Conservation (phyloP, 2,888 invertebrate genomes). For the Drosophila bunnanda region DNA sequence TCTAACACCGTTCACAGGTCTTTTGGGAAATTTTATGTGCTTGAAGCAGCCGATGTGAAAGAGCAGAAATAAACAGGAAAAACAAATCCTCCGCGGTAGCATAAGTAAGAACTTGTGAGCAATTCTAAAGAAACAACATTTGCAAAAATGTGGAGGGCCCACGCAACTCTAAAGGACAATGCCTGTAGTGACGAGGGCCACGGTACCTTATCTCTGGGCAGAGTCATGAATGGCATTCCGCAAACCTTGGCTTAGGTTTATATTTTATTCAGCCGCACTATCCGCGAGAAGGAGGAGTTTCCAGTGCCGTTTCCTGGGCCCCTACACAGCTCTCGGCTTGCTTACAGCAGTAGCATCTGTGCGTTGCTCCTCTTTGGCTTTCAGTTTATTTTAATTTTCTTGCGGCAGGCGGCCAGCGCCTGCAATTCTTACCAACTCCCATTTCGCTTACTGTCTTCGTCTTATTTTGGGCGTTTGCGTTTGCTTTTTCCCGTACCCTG, state of each 20-base stretch:
- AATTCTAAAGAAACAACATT: slow-evolving; percentile 63
- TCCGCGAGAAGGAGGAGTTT: slow-evolving; percentile 45
- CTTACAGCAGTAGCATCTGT: slow-evolving; percentile 60
- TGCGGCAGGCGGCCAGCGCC: slow-evolving; percentile 18
- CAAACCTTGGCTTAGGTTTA: slow-evolving; percentile 75
- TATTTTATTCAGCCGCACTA: slow-evolving; percentile 73
- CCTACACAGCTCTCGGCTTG: slow-evolving; percentile 22
- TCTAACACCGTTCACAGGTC: not conserved
- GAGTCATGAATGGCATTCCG: slow-evolving; percentile 71
- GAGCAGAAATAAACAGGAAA: slow-evolving; percentile 1
- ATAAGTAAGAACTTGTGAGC: slow-evolving; percentile 60
- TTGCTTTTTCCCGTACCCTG: slow-evolving; percentile 58
- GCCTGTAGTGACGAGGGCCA: slow-evolving; percentile 28
- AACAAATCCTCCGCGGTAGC: not conserved
- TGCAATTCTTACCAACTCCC: slow-evolving; percentile 18
- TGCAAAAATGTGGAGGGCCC: slow-evolving; percentile 30
- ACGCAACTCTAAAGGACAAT: slow-evolving; percentile 20
- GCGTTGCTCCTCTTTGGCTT: slow-evolving; percentile 42
- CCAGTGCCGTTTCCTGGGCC: slow-evolving; percentile 34
- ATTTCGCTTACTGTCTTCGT: slow-evolving; percentile 17
- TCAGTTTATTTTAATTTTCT: slow-evolving; percentile 68
- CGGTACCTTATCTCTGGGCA: slow-evolving; percentile 57
- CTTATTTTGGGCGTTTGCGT: slow-evolving; percentile 11
- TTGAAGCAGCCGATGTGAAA: not conserved
- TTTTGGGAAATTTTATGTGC: not conserved